Percentiles rank a stretch among this genome's conserved stretches.
phyloP scores from a whole-genome alignment of 2,888 invertebrate genomes.

The Saturnia japonica region DNA sequence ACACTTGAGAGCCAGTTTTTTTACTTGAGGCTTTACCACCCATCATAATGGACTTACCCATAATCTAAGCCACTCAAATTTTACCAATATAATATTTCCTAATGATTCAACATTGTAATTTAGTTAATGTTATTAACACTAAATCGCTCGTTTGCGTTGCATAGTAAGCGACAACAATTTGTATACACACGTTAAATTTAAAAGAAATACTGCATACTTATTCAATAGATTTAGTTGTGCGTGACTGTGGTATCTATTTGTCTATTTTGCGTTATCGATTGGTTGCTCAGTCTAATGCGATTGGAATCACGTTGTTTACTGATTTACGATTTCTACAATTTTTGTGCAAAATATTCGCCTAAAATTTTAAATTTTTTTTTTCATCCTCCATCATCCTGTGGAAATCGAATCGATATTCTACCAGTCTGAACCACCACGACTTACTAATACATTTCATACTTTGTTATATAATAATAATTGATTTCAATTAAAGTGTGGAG shows the following conservation, averaged over 20 bases:
- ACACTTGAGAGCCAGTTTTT: too few species aligned
- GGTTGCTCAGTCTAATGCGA: neutral
- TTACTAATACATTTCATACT: too few species aligned
- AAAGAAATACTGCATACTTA: constrained; percentile 10
- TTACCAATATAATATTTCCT: too few species aligned
- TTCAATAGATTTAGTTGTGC: constrained; percentile 14
- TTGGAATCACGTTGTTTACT: constrained; percentile 6
- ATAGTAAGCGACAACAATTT: constrained; percentile 15
- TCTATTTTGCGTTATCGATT: constrained; percentile 1
- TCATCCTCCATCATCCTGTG: too few species aligned
- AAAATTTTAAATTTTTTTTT: too few species aligned
- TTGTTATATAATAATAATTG: too few species aligned
- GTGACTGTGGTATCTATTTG: constrained; percentile 2
- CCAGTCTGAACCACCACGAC: too few species aligned
- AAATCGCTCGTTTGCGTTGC: constrained; percentile 14
- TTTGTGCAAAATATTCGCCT: neutral
- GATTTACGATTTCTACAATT: neutral
- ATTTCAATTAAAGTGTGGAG: too few species aligned
- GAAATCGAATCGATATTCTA: too few species aligned
- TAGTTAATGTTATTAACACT: constrained; percentile 12
- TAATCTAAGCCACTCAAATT: too few species aligned
- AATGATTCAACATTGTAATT: neutral
- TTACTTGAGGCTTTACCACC: too few species aligned
- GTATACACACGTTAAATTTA: constrained; percentile 1
- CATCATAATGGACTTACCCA: too few species aligned